Conservation (phyloP, 2,113 vertebrate species). For the Engraulis encrasicolus region DNA sequence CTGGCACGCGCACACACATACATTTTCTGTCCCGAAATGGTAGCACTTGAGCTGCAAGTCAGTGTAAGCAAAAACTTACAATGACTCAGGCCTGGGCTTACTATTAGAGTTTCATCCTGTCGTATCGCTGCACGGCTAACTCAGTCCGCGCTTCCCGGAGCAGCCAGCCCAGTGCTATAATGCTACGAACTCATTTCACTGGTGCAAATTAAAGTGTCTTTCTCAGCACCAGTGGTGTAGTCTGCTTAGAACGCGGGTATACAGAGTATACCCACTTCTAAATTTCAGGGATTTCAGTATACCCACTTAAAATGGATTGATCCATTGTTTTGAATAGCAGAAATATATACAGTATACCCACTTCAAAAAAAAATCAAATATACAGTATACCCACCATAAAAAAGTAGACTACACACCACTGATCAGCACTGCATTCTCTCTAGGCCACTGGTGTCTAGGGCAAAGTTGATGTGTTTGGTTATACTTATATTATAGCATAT, state of each 20-base stretch:
- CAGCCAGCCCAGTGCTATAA: not conserved
- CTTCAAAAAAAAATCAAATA: too few species aligned
- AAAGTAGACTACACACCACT: too few species aligned
- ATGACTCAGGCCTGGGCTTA: not conserved
- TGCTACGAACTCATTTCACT: not conserved
- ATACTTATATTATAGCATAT: not conserved
- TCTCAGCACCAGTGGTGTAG: too few species aligned
- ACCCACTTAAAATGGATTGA: too few species aligned
- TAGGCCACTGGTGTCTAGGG: not conserved
- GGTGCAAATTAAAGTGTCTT: not conserved
- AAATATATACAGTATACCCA: too few species aligned
- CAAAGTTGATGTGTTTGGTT: not conserved
- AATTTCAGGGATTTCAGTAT: too few species aligned
- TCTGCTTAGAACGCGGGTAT: too few species aligned
- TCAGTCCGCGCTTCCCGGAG: not conserved
- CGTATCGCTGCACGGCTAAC: not conserved
- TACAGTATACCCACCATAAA: too few species aligned
- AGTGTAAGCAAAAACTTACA: slow-evolving; percentile 10
- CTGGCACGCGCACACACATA: not conserved
- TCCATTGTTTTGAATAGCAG: too few species aligned
- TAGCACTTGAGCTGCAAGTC: not conserved
- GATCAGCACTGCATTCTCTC: not conserved
- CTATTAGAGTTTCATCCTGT: not conserved
- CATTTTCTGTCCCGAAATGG: not conserved
- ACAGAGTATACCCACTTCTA: too few species aligned